Conservation (phyloP, 2,797 vertebrate genomes). For the Glyptemys insculpta region DNA sequence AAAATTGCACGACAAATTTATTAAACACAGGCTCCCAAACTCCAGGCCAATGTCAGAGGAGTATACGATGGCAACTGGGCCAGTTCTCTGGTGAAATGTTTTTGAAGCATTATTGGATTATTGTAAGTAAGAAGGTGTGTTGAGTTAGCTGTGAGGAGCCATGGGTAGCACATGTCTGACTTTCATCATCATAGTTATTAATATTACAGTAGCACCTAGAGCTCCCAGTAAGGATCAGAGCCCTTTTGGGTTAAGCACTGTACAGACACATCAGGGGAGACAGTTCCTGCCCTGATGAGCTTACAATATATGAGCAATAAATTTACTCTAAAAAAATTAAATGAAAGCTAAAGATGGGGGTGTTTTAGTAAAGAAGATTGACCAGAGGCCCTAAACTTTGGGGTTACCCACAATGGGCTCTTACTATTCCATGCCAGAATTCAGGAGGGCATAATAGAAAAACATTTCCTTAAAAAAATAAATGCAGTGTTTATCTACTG, state of each 20-base stretch:
- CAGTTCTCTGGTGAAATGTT: conserved; percentile 1
- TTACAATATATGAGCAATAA: not conserved
- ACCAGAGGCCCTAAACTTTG: not conserved
- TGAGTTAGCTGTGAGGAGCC: not conserved
- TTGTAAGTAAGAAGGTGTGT: not conserved
- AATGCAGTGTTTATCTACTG: not conserved
- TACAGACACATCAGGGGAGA: conserved; percentile 24
- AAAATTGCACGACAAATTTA: not conserved
- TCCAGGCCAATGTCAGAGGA: not conserved
- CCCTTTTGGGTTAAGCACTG: not conserved
- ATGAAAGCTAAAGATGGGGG: not conserved
- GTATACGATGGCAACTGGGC: not conserved
- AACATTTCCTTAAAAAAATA: not conserved
- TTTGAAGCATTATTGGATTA: not conserved
- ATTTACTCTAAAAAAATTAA: conserved; percentile 32
- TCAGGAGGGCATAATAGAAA: not conserved
- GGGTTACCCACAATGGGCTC: not conserved
- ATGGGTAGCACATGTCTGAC: not conserved
- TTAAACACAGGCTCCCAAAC: not conserved
- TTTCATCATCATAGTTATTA: not conserved
- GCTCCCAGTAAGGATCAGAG: not conserved
- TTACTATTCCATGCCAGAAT: not conserved
- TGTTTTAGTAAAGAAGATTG: not conserved
- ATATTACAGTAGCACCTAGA: not conserved
- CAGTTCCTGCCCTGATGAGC: not conserved